A percentile compares a stretch with the other conserved stretches of the same genome.
phyloP scores from a whole-genome alignment of 2,888 invertebrate genomes.

The Pegoplata infirma region DNA sequence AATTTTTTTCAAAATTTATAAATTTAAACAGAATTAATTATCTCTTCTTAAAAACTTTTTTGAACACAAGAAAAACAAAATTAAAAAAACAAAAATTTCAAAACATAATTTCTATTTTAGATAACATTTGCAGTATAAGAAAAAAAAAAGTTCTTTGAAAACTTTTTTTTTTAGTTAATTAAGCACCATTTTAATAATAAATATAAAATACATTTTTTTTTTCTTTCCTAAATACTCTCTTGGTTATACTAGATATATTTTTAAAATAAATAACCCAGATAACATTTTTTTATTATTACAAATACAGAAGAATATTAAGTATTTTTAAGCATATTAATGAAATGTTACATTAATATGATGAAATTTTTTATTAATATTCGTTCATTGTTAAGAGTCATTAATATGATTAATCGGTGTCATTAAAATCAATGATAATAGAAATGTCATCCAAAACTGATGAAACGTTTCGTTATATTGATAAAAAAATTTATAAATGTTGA shows the following conservation, averaged over 20 bases:
- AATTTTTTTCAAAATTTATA: not conserved
- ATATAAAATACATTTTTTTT: not conserved
- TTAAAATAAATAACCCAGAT: not conserved
- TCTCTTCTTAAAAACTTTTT: not conserved
- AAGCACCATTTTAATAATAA: not conserved
- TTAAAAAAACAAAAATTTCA: not conserved
- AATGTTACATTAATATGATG: no score
- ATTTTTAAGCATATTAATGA: no score
- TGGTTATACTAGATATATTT: not conserved
- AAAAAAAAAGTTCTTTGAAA: not conserved
- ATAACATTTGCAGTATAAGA: not conserved
- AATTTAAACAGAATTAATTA: not conserved
- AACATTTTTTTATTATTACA: no score
- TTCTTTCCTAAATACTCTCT: not conserved
- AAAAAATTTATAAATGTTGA: no score
- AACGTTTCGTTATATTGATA: no score
- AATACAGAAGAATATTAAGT: no score
- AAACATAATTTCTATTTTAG: not conserved
- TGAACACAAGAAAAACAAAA: not conserved
- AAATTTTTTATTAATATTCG: no score
- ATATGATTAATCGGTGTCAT: no score
- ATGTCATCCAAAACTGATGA: no score
- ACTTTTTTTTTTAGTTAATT: not conserved
- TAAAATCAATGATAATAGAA: no score
- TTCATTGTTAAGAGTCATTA: no score